phyloP scores from a whole-genome alignment of 2,113 vertebrate genomes.

The Nothobranchius furzeri region DNA sequence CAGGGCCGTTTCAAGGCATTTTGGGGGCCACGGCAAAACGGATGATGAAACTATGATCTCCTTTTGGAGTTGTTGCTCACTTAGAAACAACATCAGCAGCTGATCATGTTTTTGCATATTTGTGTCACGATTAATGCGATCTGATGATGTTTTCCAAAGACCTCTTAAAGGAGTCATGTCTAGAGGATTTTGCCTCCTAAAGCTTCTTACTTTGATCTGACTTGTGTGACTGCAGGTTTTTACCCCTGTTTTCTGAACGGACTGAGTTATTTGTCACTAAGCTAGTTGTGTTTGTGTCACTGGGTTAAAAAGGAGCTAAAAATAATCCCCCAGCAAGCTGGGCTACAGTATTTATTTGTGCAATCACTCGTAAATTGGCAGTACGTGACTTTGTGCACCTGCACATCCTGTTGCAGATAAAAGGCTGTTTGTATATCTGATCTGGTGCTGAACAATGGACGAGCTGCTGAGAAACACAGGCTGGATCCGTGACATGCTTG shows the following conservation, averaged over 20 bases:
- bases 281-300: conserved; percentile 9
- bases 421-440: conserved; percentile 28
- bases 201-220: conserved; percentile 71
- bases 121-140: neutral
- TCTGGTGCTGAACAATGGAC: conserved; percentile 37
- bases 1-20: too few species aligned
- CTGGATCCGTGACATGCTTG: conserved; percentile 24
- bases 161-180: conserved; percentile 35
- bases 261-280: conserved; percentile 33
- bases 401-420: conserved; percentile 24
- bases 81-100: neutral
- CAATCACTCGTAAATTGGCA: neutral
- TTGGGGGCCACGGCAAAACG: too few species aligned
- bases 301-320: conserved; percentile 9
- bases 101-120: neutral
- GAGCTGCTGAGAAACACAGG: conserved; percentile 22
- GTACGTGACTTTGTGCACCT: conserved; percentile 24
- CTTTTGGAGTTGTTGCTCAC: neutral
- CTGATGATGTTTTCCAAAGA: conserved; percentile 19
- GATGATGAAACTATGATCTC: neutral
- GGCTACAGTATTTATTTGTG: conserved; percentile 2
- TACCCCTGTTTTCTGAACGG: conserved; percentile 19
- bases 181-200: conserved; percentile 45
- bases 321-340: conserved; percentile 7
- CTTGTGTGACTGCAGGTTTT: conserved; percentile 54